phyloP scores from a whole-genome alignment of 2,113 vertebrate genomes.

The Cryptotis parvus region DNA sequence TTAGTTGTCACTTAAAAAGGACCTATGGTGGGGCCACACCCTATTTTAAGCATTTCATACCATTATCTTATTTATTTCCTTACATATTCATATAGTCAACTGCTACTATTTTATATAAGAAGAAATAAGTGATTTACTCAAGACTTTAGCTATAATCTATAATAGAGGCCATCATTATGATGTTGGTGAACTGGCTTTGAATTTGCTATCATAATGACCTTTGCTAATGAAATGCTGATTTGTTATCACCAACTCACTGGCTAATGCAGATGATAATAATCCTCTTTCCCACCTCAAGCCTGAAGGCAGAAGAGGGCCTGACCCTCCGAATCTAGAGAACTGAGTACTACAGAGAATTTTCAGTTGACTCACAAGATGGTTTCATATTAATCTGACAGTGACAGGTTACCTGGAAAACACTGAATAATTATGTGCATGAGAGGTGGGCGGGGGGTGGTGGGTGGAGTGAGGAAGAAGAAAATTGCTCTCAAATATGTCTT shows the following conservation, averaged over 20 bases:
- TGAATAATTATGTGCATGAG: not conserved
- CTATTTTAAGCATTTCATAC: not conserved
- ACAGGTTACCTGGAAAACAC: not conserved
- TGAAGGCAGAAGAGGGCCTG: not conserved
- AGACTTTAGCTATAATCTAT: not conserved
- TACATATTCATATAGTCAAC: not conserved
- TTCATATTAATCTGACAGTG: not conserved
- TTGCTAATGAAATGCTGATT: not conserved
- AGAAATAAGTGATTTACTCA: not conserved
- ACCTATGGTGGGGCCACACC: not conserved
- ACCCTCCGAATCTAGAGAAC: not conserved
- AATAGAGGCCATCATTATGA: not conserved
- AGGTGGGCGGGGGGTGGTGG: not conserved
- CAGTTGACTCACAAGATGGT: not conserved
- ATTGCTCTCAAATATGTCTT: not conserved
- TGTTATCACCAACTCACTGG: accelerated
- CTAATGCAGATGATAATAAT: accelerated
- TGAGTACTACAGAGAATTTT: not conserved
- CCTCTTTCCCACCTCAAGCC: too few species aligned
- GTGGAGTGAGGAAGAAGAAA: not conserved
- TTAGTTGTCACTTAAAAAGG: not conserved
- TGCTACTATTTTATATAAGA: not conserved
- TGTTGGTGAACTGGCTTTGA: not conserved
- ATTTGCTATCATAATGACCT: not conserved
- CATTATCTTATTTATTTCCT: not conserved